These are phyloP conservation scores for Empidonax alnorum DNA, from an alignment of 2,113 vertebrate species.

Conservation along the genomic window DNA sequence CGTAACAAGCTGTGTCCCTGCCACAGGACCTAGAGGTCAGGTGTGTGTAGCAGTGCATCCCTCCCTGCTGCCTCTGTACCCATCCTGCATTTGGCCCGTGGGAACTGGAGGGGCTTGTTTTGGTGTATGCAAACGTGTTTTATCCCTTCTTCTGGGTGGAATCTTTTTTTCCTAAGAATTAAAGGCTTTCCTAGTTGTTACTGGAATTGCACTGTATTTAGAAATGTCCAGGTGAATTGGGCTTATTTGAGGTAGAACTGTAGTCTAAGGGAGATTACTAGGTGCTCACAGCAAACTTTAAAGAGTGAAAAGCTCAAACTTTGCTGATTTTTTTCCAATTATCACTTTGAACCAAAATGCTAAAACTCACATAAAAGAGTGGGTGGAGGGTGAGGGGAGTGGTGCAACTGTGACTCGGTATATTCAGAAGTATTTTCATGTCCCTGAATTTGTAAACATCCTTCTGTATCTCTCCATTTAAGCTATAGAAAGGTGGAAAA, in stretches of 20 bases:
- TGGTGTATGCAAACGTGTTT: not conserved
- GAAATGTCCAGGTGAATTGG: not conserved
- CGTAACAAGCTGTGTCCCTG: not conserved
- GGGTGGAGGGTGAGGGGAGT: not conserved
- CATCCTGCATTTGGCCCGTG: not conserved
- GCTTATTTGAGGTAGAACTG: not conserved
- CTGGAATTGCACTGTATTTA: not conserved
- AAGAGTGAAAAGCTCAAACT: not conserved
- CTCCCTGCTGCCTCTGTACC: not conserved
- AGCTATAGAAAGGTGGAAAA: constrained; percentile 28
- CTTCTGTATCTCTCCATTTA: not conserved
- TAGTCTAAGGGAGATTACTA: not conserved
- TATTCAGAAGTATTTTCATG: not conserved
- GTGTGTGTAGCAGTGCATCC: not conserved
- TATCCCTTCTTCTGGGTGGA: not conserved
- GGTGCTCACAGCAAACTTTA: not conserved
- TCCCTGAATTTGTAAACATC: not conserved
- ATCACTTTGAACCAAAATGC: not conserved
- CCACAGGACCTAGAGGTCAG: rapidly evolving
- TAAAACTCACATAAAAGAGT: not conserved
- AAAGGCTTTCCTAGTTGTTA: not conserved
- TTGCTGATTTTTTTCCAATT: not conserved
- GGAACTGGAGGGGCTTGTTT: not conserved
- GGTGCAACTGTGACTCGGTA: not conserved
- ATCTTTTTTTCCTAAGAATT: not conserved